phyloP scores from a whole-genome alignment of 2,113 vertebrate genomes.

The Ictalurus punctatus region DNA sequence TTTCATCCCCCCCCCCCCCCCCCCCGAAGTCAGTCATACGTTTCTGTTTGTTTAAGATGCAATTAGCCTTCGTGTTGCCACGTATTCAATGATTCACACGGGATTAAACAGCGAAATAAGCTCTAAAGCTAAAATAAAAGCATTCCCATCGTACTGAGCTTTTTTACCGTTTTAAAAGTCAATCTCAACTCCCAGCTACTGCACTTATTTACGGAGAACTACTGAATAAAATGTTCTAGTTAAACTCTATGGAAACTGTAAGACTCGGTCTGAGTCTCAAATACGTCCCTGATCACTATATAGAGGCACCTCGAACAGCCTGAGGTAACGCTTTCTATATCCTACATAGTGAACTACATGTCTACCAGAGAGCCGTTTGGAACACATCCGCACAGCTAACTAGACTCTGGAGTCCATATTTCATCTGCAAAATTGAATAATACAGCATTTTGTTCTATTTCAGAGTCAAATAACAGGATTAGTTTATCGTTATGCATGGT shows the following conservation, averaged over 20 bases:
- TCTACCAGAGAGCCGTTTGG: too few species aligned
- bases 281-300: not conserved
- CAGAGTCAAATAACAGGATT: not conserved
- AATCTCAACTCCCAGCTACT: too few species aligned
- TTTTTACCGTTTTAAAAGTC: not conserved
- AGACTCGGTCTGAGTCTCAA: not conserved
- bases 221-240: not conserved
- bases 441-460: too few species aligned
- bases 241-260: not conserved
- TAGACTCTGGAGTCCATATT: too few species aligned
- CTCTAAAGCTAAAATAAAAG: not conserved
- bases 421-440: not conserved
- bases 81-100: not conserved
- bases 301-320: not conserved
- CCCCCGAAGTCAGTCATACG: too few species aligned
- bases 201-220: not conserved
- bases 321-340: not conserved
- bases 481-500: not conserved
- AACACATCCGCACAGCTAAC: constrained; percentile 1
- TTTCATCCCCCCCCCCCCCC: too few species aligned
- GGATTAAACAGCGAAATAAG: not conserved
- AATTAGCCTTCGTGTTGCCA: not conserved
- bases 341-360: not conserved
- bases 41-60: not conserved
- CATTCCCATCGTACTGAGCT: too few species aligned